phyloP scores from a whole-genome alignment of 2,797 vertebrate species.

The Acipenser transmontanus region DNA sequence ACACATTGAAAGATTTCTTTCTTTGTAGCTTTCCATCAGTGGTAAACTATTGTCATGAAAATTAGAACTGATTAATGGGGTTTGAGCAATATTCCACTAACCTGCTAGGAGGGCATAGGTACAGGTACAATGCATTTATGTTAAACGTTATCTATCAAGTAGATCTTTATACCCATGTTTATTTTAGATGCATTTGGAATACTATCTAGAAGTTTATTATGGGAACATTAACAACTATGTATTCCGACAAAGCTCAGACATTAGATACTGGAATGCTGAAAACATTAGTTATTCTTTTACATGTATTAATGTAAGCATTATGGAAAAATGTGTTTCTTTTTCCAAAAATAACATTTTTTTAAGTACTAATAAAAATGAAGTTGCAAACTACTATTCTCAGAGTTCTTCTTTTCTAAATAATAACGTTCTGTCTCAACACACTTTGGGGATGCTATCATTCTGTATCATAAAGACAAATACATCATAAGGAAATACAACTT shows the following conservation, averaged over 20 bases:
- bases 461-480: too few species aligned
- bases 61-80: conserved; percentile 10
- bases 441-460: too few species aligned
- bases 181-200: conserved; percentile 18
- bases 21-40: conserved; percentile 13
- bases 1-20: conserved; percentile 1
- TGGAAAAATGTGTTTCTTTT: conserved; percentile 37
- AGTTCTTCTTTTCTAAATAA: too few species aligned
- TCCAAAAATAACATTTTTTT: conserved; percentile 41
- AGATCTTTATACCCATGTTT: conserved; percentile 15
- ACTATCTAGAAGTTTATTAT: conserved; percentile 9
- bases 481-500: too few species aligned
- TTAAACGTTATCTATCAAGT: conserved; percentile 12
- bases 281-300: conserved; percentile 35
- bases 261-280: conserved; percentile 30
- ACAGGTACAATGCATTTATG: conserved; percentile 14
- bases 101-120: conserved; percentile 1
- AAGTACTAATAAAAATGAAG: conserved; percentile 42
- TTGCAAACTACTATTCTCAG: too few species aligned
- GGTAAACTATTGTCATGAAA: conserved; percentile 7
- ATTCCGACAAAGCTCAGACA: conserved; percentile 12
- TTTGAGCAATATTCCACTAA: conserved; percentile 7
- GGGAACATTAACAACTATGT: background rate
- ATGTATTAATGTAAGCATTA: conserved; percentile 48
- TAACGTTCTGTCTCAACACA: too few species aligned